Base-by-base conservation (phyloP, 1,140 invertebrate species). In the Bombus sibiricus region DNA sequence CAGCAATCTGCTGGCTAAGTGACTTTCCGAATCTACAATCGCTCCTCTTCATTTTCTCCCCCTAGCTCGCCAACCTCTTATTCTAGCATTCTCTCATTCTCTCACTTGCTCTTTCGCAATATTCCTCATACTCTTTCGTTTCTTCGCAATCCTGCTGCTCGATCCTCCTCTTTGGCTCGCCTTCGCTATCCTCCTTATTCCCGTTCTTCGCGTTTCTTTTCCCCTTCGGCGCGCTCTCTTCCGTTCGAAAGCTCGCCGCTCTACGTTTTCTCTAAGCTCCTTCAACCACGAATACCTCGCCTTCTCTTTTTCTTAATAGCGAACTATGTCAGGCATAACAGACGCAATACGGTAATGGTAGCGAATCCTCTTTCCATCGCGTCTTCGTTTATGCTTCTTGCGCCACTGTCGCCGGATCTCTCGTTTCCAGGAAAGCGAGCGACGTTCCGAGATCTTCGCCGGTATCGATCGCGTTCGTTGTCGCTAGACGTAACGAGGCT, bases 1-100 rank as follows among this genome's bases (percentile, higher is more conserved):
- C 94, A 95, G 94, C 93, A 95, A 92, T 95, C 91, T 93, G 94
- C 93, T 94, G 94, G 93, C 94, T 94, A 95, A 94, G 93, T 94
- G 94, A 95, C 92, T 94, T 94, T 94, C 92, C 92, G 90, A 94
- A 92, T 94, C 93, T 94, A 94, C 93, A 93, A 92, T 94, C 91
- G 91, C 92, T 93, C 92, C 88, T 90, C 86, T 76, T 85, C 82
- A 84, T 86, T 85, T 69, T 88, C 82, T 90, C 83, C 72, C 75
- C 34, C 39, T 59, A 66, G 41, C 62, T 74, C 84, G 39, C 68
- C 72, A 74, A 41, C 64, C 69, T 79, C 59, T 79, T 62, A 22
- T 66, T 78, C 81, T 84, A 28, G 57, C 59, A 15, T 2, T 47
- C 41, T 12, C 47, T 78, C 59, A 71, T 66, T 18, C 72, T 74